Conservation (phyloP, 1,140 invertebrate species). For the Oryctes rhinoceros region DNA sequence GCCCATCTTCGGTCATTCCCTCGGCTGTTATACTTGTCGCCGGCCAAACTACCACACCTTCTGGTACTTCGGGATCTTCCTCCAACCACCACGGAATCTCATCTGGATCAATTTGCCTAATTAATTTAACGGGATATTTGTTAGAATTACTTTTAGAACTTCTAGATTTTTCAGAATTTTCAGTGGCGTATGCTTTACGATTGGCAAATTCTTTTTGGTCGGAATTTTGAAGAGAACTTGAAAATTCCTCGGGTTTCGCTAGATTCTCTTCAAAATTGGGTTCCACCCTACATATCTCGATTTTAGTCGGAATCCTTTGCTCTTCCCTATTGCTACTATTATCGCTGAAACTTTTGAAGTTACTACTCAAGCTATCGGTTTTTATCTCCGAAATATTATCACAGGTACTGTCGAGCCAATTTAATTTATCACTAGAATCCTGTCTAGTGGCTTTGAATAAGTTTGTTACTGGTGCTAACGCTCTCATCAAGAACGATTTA, state of each 20-base stretch:
- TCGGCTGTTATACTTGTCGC: conserved; percentile 26
- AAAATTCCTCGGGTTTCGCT: no score
- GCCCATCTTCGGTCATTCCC: conserved; percentile 41
- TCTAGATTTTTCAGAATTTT: no score
- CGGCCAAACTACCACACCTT: conserved; percentile 28
- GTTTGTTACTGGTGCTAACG: conserved; percentile 73
- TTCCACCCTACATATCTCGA: conserved; percentile 26
- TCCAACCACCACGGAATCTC: conserved; percentile 46
- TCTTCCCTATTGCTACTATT: neutral
- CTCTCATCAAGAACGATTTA: conserved; percentile 75
- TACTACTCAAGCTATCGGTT: conserved; percentile 26
- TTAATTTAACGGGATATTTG: conserved; percentile 27
- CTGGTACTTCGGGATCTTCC: conserved; percentile 23
- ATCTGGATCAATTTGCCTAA: conserved; percentile 42
- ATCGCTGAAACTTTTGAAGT: conserved; percentile 1
- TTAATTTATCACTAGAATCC: conserved; percentile 48
- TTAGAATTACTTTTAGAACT: no score
- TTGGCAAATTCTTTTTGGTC: no score
- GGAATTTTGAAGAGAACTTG: no score
- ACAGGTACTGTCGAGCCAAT: conserved; percentile 48
- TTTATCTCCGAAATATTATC: conserved; percentile 40
- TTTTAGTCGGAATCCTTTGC: neutral
- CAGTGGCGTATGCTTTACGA: no score
- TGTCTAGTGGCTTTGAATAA: conserved; percentile 67
- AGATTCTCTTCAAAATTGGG: neutral